Evolutionary conservation across 2,113 vertebrate species (phyloP).

Genomic region (Cyprinodon variegatus): DNA sequence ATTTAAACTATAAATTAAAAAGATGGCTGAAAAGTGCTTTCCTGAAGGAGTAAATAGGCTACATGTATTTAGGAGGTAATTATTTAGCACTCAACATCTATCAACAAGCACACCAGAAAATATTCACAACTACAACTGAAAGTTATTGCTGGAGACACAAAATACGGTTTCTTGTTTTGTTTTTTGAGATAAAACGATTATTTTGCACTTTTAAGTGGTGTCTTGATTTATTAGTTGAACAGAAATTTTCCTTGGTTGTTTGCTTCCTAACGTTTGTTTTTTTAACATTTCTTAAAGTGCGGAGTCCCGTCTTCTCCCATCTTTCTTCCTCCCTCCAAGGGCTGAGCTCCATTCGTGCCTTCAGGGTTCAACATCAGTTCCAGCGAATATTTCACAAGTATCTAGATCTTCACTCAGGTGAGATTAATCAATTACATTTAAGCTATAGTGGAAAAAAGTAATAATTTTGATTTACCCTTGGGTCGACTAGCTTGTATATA

Average conservation of each 20-base stretch:
- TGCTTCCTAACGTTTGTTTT: neutral
- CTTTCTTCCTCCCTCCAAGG: conserved; percentile 93
- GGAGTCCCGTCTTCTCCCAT: conserved; percentile 96
- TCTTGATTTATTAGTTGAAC: neutral
- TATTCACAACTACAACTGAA: neutral
- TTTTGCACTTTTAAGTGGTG: neutral
- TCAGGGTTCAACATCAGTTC: conserved; percentile 87
- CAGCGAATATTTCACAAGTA: conserved; percentile 91
- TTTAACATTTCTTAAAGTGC: conserved; percentile 76
- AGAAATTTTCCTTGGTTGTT: neutral
- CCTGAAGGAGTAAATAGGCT: conserved; percentile 1
- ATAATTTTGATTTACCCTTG: neutral
- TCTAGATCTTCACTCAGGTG: conserved; percentile 95
- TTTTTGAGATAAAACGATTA: neutral
- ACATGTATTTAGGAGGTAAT: neutral
- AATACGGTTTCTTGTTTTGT: neutral
- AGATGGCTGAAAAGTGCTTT: neutral
- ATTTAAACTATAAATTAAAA: conserved; percentile 16
- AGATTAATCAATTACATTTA: neutral
- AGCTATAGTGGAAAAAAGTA: neutral
- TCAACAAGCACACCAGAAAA: neutral
- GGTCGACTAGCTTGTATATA: neutral
- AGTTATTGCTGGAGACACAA: neutral
- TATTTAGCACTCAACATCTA: neutral
- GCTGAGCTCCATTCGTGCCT: conserved; percentile 92